A percentile compares a stretch with the other conserved stretches of the same genome.
Evolutionary conservation across 2,797 vertebrate species (phyloP).

Genomic region (Parotocinclus haroldoi): DNA sequence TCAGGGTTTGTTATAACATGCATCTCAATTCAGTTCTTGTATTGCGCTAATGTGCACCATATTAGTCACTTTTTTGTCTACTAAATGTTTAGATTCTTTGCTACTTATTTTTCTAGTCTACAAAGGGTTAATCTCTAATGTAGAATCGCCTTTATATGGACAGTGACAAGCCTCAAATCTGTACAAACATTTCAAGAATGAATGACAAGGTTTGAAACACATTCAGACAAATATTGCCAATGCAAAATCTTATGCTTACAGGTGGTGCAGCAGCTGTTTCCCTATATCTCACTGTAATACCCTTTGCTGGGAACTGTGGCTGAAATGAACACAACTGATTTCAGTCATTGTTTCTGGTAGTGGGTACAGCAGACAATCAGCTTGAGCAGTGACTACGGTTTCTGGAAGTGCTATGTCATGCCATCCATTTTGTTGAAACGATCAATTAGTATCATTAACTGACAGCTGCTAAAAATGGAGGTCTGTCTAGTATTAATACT

Average conservation of each 20-base stretch:
- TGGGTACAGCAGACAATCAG: conserved; percentile 63
- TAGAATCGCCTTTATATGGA: background rate
- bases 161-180: background rate
- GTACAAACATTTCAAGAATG: background rate
- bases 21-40: background rate
- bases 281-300: conserved; percentile 52
- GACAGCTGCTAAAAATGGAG: too few relatives aligned
- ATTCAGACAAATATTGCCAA: background rate
- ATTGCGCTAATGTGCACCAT: background rate
- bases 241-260: conserved; percentile 31
- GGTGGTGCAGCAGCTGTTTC: conserved; percentile 5
- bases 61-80: background rate
- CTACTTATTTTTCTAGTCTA: too few relatives aligned
- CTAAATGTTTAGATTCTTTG: too few relatives aligned
- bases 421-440: background rate
- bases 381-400: background rate
- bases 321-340: conserved; percentile 66
- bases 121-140: too few relatives aligned
- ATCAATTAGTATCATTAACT: too few relatives aligned
- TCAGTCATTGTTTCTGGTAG: conserved; percentile 87
- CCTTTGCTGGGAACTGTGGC: conserved; percentile 76
- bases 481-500: too few relatives aligned
- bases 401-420: background rate
- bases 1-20: conserved; percentile 10
- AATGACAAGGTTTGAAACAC: background rate